Evolutionary conservation across 2,888 invertebrate species (phyloP), one percentile per base, ranked within the genome.

Genomic region (Lomographa bimaculata): DNA sequence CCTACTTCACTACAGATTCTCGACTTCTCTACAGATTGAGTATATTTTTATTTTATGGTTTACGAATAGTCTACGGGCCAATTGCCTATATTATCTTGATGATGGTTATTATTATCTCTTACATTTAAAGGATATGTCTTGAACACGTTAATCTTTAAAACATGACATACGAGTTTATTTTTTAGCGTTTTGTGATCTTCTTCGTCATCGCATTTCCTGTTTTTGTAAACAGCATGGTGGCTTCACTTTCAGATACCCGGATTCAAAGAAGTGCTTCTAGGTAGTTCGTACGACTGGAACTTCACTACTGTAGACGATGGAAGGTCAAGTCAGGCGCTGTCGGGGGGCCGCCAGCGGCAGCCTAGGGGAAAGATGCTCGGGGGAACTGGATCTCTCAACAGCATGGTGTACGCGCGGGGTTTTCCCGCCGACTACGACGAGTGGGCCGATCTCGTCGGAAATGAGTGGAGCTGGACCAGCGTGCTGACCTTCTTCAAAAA

Each of bases 381-480:
- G 0, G 85, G 86, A 21, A 73, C 63, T 43, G 83, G 83, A 20
- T 79, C 83, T 11, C 51, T 83, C 37, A 84, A 82, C 41, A 79
- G 79, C 58, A 83, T 85, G 84, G 65, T 86, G 5, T 85, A 86
- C 53, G 57, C 83, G 1, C 62, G 86, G 2, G 86, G 86, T 0
- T 73, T 71, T 44, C 83, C 84, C 5, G 49, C 43, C 0, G 86
- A 87, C 57, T 87, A 79, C 54, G 56, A 79, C 2, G 79, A 80
- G 30, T 87, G 85, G 86, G 79, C 75, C 0, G 20, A 43, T 1
- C 38, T 64, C 5, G 57, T 57, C 1, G 79, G 80, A 0, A 50
- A 61, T 0, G 46, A 59, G 0, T 86, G 85, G 85, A 59, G 50
- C 33, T 86, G 85, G 85, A 44, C 55, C 0, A 64, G 67, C 3